Base-by-base conservation (phyloP, 1,140 invertebrate species). In the Lepidurus couesii region DNA sequence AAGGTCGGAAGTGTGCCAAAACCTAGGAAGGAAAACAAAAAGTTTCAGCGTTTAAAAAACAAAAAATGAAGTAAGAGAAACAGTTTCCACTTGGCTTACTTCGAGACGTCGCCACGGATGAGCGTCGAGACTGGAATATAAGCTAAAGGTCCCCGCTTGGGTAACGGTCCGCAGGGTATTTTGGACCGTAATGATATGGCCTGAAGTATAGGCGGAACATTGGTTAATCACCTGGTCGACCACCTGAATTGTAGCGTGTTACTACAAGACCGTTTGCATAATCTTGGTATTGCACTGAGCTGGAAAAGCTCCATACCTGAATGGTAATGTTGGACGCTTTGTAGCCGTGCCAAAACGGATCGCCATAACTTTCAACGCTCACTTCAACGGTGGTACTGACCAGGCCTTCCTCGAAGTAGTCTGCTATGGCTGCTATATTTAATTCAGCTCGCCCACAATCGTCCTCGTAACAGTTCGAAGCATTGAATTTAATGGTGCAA, bases 281-380 rank as follows among this genome's bases (percentile, higher is more conserved):
- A 73, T 65, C 42, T 42, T 1, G 0, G 24, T 11, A n/a, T 13
- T 6, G 44, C 10, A 16, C 1, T 73, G 11, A 3, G 16, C 16
- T 73, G 8, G 0, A 43, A 42, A 74, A 73, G 65, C 42, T 73
- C 13, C 34, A 21, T 34, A 78, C 77, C 77, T 74, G 77, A n/a
- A 74, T 44, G 21, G 77, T 78, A 44, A 78, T 78, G 73, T 78
- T 78, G 34, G 77, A 73, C 74, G 74, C 45, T 74, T 73, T 43
- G 43, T 78, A 78, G 21, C 77, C 77, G 13, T 78, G 77, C 77
- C 77, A 78, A 53, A 53, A 78, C 11, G 77, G 42, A 73, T 78
- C 77, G 24, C 77, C 77, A 65, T 78, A 78, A 43, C 73, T 78
- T 65, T 65, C 77, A 21, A 43, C 53, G 9, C 73, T 44, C 16